These are phyloP conservation scores for Cantharis rufa DNA, from an alignment of 2,888 invertebrate species.

Conservation along the genomic window DNA sequence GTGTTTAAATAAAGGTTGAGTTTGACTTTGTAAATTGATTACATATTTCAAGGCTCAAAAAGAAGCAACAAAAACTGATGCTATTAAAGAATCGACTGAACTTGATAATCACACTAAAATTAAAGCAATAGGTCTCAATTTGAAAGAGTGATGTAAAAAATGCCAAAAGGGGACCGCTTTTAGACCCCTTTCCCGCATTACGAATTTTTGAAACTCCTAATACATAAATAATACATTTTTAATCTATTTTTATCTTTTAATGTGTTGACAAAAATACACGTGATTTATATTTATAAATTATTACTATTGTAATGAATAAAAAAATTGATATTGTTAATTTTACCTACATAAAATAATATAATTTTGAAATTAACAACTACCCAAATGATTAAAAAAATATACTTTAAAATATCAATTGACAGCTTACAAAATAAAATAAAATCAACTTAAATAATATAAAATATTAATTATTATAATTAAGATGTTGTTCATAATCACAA, in stretches of 20 bases:
- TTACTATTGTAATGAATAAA: background rate
- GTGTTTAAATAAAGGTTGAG: too few relatives aligned
- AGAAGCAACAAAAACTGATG: too few relatives aligned
- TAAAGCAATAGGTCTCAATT: too few relatives aligned
- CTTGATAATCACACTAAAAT: too few relatives aligned
- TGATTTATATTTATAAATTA: background rate
- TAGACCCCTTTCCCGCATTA: too few relatives aligned
- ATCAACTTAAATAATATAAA: background rate
- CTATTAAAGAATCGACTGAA: too few relatives aligned
- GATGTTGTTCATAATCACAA: background rate
- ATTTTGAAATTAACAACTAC: background rate
- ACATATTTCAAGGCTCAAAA: too few relatives aligned
- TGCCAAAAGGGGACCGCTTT: too few relatives aligned
- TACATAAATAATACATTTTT: background rate
- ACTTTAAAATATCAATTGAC: background rate
- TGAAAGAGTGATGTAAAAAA: too few relatives aligned
- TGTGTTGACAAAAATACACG: conserved; percentile 2
- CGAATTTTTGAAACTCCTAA: too few relatives aligned
- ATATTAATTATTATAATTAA: background rate
- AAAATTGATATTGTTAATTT: background rate
- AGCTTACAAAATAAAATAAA: background rate
- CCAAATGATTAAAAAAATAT: background rate
- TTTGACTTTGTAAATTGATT: too few relatives aligned
- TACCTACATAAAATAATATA: background rate
- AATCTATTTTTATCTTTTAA: background rate